Evolutionary conservation across 2,888 invertebrate species (phyloP).

Genomic region (Acrobasis repandana): DNA sequence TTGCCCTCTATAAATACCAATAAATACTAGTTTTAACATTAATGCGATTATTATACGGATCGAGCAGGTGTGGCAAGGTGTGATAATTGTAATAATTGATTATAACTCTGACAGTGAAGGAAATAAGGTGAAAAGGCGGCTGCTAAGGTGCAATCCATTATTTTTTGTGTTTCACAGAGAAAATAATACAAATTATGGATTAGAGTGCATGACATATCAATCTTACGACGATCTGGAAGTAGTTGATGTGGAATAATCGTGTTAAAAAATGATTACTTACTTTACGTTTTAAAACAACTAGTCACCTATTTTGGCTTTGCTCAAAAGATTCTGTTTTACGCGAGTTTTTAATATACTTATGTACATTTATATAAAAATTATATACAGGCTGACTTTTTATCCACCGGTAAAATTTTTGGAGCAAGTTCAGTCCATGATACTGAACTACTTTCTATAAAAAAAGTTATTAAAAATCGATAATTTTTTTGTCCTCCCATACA

Average conservation of each 20-base stretch:
- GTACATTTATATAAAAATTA: no score
- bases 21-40: constrained; percentile 18
- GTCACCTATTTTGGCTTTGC: no score
- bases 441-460: no score
- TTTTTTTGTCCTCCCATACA: no score
- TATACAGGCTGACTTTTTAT: no score
- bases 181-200: constrained; percentile 18
- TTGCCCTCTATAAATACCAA: constrained; percentile 16
- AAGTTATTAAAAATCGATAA: no score
- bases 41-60: constrained; percentile 18
- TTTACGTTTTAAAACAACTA: background rate
- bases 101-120: constrained; percentile 12
- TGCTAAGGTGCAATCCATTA: constrained; percentile 14
- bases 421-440: no score
- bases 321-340: no score
- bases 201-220: constrained; percentile 17
- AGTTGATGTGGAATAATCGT: background rate
- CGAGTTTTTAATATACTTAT: no score
- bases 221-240: constrained; percentile 7
- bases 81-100: constrained; percentile 22
- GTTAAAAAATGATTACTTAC: background rate
- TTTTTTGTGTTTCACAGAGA: background rate
- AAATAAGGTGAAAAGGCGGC: constrained; percentile 4
- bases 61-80: background rate
- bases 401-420: no score